These are phyloP conservation scores for Drosophila mauritiana DNA, from an alignment of 1,140 invertebrate species.

Conservation along the genomic window DNA sequence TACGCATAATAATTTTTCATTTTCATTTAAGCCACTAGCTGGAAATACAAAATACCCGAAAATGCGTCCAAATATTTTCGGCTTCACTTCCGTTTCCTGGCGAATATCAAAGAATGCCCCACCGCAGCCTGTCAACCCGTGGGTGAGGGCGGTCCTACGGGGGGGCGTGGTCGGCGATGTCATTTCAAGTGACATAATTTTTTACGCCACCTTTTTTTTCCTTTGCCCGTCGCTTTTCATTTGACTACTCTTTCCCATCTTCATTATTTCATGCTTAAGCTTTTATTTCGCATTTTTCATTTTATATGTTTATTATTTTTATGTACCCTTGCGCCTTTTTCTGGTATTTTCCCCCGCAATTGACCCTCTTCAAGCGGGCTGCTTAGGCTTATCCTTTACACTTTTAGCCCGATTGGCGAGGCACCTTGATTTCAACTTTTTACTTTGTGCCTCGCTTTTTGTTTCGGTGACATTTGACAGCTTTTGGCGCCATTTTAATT, in stretches of 20 bases:
- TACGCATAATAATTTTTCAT: slow-evolving; percentile 80
- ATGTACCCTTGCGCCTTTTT: slow-evolving; percentile 31
- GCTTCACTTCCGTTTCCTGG: slow-evolving; percentile 63
- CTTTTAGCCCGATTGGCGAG: slow-evolving; percentile 43
- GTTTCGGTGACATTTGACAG: slow-evolving; percentile 70
- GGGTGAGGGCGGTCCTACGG: background rate
- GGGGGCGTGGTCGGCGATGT: slow-evolving; percentile 36
- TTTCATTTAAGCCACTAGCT: slow-evolving; percentile 34
- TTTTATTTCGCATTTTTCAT: slow-evolving; percentile 49
- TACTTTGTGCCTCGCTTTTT: slow-evolving; percentile 35
- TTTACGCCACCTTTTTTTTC: slow-evolving; percentile 50
- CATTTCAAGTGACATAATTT: slow-evolving; percentile 62
- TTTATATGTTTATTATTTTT: slow-evolving; percentile 44
- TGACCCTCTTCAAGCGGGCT: slow-evolving; percentile 39
- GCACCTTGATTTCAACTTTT: slow-evolving; percentile 57
- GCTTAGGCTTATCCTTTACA: slow-evolving; percentile 56
- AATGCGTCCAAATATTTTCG: slow-evolving; percentile 73
- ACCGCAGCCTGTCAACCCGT: slow-evolving; percentile 47
- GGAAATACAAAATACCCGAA: slow-evolving; percentile 40
- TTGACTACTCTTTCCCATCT: slow-evolving; percentile 15
- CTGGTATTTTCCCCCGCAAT: slow-evolving; percentile 50
- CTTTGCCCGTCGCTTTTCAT: slow-evolving; percentile 47
- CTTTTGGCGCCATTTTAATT: slow-evolving; percentile 77
- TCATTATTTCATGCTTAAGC: slow-evolving; percentile 64
- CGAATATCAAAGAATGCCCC: slow-evolving; percentile 13